These are phyloP conservation scores for Phortica okadai DNA, from an alignment of 2,888 invertebrate species.

Conservation along the genomic window DNA sequence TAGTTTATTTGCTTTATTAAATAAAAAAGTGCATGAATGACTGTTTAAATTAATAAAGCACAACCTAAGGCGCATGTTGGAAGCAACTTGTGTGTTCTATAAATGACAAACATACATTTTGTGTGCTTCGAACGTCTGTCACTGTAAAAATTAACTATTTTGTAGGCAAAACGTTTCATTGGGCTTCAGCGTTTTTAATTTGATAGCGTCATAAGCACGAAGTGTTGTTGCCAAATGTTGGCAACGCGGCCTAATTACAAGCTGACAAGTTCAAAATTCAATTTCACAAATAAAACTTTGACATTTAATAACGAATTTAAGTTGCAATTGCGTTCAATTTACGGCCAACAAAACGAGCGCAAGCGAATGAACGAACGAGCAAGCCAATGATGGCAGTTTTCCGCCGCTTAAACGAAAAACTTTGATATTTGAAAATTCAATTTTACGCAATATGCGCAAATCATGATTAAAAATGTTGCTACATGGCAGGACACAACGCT, in stretches of 20 bases:
- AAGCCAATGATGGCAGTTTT: slow-evolving; percentile 31
- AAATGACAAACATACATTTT: no score
- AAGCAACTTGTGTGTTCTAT: no score
- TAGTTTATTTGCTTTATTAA: no score
- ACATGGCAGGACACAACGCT: slow-evolving; percentile 41
- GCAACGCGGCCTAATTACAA: slow-evolving; percentile 8
- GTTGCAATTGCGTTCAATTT: neutral
- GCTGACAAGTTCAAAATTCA: slow-evolving; percentile 28
- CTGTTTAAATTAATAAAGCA: no score
- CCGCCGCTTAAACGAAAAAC: slow-evolving; percentile 31
- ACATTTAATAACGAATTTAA: slow-evolving; percentile 28
- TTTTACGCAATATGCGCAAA: slow-evolving; percentile 72
- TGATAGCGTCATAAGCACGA: no score
- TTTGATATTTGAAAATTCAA: slow-evolving; percentile 67
- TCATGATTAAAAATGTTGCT: slow-evolving; percentile 63
- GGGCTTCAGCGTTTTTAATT: no score
- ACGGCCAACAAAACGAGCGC: neutral
- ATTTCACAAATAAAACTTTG: slow-evolving; percentile 28
- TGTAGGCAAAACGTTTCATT: no score
- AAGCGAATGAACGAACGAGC: neutral
- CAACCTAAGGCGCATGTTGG: no score
- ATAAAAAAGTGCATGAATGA: no score
- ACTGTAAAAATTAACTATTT: no score
- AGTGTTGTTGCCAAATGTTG: no score
- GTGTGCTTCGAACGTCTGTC: no score